Evolutionary conservation across 1,140 invertebrate species (phyloP).

Genomic region (Cotesia glomerata): DNA sequence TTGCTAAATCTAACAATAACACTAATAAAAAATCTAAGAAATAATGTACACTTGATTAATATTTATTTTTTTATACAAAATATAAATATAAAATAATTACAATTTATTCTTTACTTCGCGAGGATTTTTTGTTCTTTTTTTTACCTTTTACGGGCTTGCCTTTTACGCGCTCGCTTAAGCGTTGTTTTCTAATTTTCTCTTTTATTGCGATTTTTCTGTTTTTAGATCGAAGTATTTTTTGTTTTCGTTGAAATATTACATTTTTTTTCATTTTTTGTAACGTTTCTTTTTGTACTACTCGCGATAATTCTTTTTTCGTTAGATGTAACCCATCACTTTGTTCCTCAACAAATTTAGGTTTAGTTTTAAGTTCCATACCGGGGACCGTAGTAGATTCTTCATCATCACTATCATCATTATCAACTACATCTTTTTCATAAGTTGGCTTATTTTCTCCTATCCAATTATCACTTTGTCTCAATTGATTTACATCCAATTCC

Average conservation of each 20-base stretch:
- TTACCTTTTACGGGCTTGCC: background rate
- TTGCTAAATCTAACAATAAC: conserved; percentile 51
- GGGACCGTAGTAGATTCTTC: conserved; percentile 69
- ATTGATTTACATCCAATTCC: conserved; percentile 71
- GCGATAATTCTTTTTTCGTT: conserved; percentile 71
- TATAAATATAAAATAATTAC: background rate
- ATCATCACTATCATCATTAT: conserved; percentile 48
- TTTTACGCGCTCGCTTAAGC: background rate
- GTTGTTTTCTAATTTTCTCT: background rate
- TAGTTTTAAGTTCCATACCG: conserved; percentile 43
- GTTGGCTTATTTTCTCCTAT: conserved; percentile 72
- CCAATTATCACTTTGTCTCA: conserved; percentile 71
- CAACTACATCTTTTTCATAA: conserved; percentile 57
- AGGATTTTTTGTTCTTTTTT: background rate
- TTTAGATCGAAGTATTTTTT: conserved; percentile 65
- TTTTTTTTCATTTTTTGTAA: conserved; percentile 74
- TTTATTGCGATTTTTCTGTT: conserved; percentile 37
- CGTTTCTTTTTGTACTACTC: conserved; percentile 70
- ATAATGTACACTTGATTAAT: background rate
- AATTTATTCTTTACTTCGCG: background rate
- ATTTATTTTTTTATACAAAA: conserved; percentile 1
- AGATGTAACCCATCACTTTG: conserved; percentile 34
- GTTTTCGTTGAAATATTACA: conserved; percentile 76
- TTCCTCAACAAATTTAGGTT: conserved; percentile 23
- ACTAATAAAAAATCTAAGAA: conserved; percentile 28